These are phyloP conservation scores for Papilio elwesi DNA, from an alignment of 2,888 invertebrate genomes.

Conservation along the genomic window DNA sequence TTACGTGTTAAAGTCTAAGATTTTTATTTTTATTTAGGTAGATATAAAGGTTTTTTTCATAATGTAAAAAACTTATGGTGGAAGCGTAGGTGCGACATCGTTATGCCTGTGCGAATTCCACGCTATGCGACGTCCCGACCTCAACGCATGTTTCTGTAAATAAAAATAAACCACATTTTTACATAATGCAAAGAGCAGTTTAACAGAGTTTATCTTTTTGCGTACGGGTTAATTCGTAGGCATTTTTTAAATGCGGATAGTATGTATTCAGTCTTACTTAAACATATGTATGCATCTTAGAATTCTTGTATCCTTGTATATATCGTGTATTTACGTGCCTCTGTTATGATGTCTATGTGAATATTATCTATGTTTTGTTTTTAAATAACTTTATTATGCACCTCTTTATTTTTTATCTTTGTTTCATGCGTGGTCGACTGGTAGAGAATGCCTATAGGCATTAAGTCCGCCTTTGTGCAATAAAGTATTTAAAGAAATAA, in stretches of 20 bases:
- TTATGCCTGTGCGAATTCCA: constrained; percentile 4
- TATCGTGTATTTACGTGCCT: no score
- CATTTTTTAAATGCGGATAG: constrained; percentile 9
- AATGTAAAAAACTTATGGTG: constrained; percentile 8
- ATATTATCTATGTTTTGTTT: no score
- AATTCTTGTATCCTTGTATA: neutral
- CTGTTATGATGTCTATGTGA: no score
- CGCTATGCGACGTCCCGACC: neutral
- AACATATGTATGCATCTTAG: neutral
- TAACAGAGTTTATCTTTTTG: constrained; percentile 21
- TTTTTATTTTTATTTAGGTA: neutral
- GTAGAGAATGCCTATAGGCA: no score
- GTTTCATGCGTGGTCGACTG: no score
- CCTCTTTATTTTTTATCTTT: no score
- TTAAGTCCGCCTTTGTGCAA: no score
- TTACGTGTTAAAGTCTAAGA: no score
- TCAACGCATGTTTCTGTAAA: constrained; percentile 13
- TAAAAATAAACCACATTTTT: constrained; percentile 25
- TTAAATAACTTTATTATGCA: no score
- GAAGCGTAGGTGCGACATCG: constrained; percentile 10
- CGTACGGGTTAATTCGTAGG: neutral
- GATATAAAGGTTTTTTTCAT: constrained; percentile 3
- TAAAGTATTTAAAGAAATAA: no score
- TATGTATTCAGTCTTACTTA: neutral
- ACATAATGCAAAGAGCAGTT: constrained; percentile 33